Conservation (phyloP, 1,140 invertebrate genomes). For the Ceratina japonica region DNA sequence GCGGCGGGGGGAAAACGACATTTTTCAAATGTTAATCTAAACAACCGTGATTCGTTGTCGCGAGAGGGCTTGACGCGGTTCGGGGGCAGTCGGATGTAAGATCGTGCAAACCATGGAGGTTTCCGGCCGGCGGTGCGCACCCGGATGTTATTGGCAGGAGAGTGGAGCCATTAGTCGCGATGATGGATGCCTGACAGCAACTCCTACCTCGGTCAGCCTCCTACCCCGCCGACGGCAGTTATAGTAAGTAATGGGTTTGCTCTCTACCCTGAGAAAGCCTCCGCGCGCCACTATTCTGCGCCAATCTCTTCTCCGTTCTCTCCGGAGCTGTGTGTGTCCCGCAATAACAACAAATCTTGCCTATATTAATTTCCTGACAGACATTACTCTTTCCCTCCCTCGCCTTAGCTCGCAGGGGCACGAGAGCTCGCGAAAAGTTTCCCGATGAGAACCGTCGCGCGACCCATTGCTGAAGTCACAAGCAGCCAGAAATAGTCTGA, state of each 20-base stretch:
- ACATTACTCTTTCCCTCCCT: constrained; percentile 71
- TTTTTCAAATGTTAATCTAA: background rate
- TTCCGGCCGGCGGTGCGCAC: constrained; percentile 59
- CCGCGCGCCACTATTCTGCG: constrained; percentile 54
- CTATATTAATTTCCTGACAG: constrained; percentile 78
- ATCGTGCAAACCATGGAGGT: constrained; percentile 53
- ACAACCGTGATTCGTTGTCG: background rate
- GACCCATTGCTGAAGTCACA: background rate
- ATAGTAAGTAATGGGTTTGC: constrained; percentile 79
- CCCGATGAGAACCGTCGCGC: constrained; percentile 65
- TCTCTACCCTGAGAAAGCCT: constrained; percentile 77
- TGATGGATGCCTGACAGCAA: constrained; percentile 79
- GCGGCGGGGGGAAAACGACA: background rate
- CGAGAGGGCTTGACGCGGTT: background rate
- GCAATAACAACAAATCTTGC: constrained; percentile 79
- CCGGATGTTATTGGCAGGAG: constrained; percentile 78
- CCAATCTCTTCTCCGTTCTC: constrained; percentile 24
- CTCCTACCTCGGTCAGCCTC: constrained; percentile 67
- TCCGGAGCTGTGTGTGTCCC: constrained; percentile 47
- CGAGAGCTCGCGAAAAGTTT: constrained; percentile 71
- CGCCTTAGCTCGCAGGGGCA: constrained; percentile 50
- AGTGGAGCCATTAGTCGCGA: constrained; percentile 78
- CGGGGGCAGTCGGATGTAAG: constrained; percentile 46
- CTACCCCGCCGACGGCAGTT: constrained; percentile 77
- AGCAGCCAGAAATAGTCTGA: background rate